Base-by-base conservation (phyloP, 1,140 invertebrate genomes). In the Phortica variegata region DNA sequence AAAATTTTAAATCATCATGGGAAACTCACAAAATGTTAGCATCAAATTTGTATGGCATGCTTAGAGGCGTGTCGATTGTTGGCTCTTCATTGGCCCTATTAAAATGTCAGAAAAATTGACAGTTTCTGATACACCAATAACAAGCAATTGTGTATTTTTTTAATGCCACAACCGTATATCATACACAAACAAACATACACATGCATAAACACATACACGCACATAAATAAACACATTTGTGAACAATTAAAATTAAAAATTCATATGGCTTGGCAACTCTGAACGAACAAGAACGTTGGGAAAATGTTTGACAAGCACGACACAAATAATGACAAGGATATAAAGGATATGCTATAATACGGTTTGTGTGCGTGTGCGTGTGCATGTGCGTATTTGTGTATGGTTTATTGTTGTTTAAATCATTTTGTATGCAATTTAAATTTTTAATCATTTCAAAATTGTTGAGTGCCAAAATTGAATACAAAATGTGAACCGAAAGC, bases 231-330 rank as follows among this genome's bases (percentile, higher is more conserved):
- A 56, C 60, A 42, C 60, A 62, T 66, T 66, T 66, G 52, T 53
- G 49, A 69, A 69, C 63, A 68, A 68, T 68, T 68, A 68, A 68
- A 60, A 68, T 68, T 63, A 68, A 68, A 60, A 56, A 68, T 68
- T 63, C 54, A 68, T 66, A 48, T 49, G 48, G 60, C 60, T 58
- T 56, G 57, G 43, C 51, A 53, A 56, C 54, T 58, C 43, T 36
- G 21, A 43, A 45, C 49, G 56, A 56, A 51, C 20, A 50, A n/a
- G n/a, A n/a, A n/a, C n/a, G n/a, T n/a, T n/a, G 46, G 61, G 56
- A 60, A 68, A 57, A 66, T 63, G 47, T 68, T 68, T 68, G 63
- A 68, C 65, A 68, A 53, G 63, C 47, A 49, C 54, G 57, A 63
- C 60, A 66, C 63, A 68, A 66, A 66, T 61, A 61, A 66, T 50